phyloP scores from a whole-genome alignment of 2,888 invertebrate genomes.

The Xestia sexstrigata region DNA sequence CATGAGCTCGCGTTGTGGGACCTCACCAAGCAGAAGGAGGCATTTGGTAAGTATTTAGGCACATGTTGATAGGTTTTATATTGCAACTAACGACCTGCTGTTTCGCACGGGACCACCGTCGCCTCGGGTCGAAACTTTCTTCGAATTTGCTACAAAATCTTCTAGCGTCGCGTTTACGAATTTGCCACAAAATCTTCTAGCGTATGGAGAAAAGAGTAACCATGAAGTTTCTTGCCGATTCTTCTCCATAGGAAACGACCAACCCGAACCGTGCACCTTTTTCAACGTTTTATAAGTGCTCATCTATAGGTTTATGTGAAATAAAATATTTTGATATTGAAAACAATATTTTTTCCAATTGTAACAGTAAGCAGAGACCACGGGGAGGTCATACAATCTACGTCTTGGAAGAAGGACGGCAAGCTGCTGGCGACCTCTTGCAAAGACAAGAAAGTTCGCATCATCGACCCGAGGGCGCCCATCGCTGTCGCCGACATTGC shows the following conservation, averaged over 20 bases:
- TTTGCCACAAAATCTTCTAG: neutral
- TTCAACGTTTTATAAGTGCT: too few relatives aligned
- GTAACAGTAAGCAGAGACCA: constrained; percentile 92
- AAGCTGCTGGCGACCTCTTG: constrained; percentile 95
- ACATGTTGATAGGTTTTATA: neutral
- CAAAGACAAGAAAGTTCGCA: constrained; percentile 97
- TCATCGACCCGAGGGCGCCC: constrained; percentile 94
- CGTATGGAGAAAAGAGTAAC: too few relatives aligned
- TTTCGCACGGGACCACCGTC: neutral
- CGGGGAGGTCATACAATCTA: constrained; percentile 96
- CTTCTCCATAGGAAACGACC: too few relatives aligned
- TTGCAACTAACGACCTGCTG: neutral
- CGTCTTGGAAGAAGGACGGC: constrained; percentile 98
- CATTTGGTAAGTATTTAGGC: constrained; percentile 91
- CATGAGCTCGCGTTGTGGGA: constrained; percentile 97
- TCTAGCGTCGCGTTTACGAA: too few relatives aligned
- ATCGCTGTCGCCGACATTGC: constrained; percentile 91
- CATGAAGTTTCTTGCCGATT: too few relatives aligned
- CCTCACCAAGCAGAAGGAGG: constrained; percentile 95
- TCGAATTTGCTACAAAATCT: neutral
- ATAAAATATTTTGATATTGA: too few relatives aligned
- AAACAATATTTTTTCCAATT: neutral
- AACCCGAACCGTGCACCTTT: too few relatives aligned
- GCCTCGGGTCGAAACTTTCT: neutral
- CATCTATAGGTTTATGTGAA: too few relatives aligned